phyloP scores from a whole-genome alignment of 2,888 invertebrate genomes.

The Brachyptera putata region DNA sequence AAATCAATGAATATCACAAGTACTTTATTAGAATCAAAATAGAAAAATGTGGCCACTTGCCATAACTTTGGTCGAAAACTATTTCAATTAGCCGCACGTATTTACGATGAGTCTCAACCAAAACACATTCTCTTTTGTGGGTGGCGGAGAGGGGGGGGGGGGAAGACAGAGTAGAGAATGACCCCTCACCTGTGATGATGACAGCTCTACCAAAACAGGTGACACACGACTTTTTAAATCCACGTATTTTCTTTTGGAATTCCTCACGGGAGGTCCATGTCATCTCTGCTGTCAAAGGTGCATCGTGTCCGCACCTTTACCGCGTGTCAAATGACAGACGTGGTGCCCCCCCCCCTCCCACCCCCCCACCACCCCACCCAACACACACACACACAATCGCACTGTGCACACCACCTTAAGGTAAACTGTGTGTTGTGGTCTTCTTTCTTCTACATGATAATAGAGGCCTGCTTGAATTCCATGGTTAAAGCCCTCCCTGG shows the following conservation, averaged over 20 bases:
- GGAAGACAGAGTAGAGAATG: not conserved
- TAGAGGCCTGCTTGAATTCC: too few species aligned
- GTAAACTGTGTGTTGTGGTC: not conserved
- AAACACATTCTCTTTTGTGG: not conserved
- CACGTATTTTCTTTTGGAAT: conserved; percentile 14
- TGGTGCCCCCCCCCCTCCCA: not conserved
- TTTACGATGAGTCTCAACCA: too few species aligned
- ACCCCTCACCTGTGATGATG: conserved; percentile 17
- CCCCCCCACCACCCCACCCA: too few species aligned
- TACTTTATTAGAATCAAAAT: not conserved
- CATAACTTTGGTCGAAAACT: conserved; percentile 3
- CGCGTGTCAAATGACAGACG: not conserved
- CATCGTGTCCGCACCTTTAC: not conserved
- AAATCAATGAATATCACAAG: not conserved
- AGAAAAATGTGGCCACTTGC: conserved; percentile 16
- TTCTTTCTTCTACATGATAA: too few species aligned
- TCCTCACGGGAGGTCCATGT: conserved; percentile 16
- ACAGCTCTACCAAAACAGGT: conserved; percentile 27
- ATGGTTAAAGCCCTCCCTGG: not conserved
- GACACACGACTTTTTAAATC: conserved; percentile 20
- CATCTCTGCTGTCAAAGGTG: not conserved
- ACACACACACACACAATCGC: too few species aligned
- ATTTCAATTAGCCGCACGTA: too few species aligned
- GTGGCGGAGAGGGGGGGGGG: not conserved
- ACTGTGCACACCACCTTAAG: not conserved